Evolutionary conservation across 2,113 vertebrate genomes (phyloP).

Genomic region (Mobula birostris): DNA sequence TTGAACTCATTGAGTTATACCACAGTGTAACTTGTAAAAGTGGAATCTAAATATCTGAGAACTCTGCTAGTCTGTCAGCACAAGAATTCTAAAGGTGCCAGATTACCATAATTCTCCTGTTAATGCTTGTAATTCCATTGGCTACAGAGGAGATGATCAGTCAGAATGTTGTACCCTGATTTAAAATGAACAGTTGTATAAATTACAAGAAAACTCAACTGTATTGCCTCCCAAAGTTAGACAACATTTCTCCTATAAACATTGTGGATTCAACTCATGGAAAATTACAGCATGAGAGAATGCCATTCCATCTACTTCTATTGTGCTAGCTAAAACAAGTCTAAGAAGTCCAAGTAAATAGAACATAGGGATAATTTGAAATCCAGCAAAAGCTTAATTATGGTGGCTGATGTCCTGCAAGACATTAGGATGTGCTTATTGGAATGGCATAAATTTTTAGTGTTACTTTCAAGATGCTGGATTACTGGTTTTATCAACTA

Average conservation of each 20-base stretch:
- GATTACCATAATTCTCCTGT: too few relatives aligned
- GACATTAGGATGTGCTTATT: background rate
- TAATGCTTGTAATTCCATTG: background rate
- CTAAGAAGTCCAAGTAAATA: background rate
- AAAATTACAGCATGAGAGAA: background rate
- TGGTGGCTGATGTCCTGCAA: background rate
- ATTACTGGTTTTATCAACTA: too few relatives aligned
- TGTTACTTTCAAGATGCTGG: too few relatives aligned
- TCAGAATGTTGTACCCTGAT: background rate
- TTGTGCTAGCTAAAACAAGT: too few relatives aligned
- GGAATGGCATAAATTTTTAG: too few relatives aligned
- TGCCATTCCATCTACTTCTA: too few relatives aligned
- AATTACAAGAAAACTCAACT: background rate
- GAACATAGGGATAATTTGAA: background rate
- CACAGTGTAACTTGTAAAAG: too few relatives aligned
- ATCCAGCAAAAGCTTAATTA: background rate
- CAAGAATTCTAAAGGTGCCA: too few relatives aligned
- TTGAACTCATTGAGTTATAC: too few relatives aligned
- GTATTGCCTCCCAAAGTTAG: background rate
- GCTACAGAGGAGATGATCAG: background rate
- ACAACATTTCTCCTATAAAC: background rate
- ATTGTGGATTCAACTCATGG: background rate
- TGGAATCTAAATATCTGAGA: too few relatives aligned
- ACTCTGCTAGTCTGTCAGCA: too few relatives aligned
- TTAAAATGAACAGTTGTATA: background rate